Conservation (phyloP, 92 coral and sea anemone species). For the Hydrozoanthus gracilis region DNA sequence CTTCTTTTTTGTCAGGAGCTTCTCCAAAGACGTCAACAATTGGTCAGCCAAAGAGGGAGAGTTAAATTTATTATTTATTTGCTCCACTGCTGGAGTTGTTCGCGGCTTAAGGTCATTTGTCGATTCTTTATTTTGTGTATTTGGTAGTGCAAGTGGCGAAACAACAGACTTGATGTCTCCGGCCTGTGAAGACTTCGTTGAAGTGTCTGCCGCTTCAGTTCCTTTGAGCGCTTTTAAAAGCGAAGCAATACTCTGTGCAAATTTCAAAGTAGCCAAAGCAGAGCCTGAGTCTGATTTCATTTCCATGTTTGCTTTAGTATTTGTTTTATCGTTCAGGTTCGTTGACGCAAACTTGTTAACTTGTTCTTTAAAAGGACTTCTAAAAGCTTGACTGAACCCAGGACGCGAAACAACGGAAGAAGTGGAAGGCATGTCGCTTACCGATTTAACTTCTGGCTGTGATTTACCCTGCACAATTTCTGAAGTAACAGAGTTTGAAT, state of each 20-base stretch:
- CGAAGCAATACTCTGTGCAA: conserved; percentile 37
- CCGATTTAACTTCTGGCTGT: conserved; percentile 19
- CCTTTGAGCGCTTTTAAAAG: conserved; percentile 28
- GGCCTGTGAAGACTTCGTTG: neutral
- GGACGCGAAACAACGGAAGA: neutral
- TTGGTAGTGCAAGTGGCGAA: neutral
- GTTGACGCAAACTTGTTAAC: neutral
- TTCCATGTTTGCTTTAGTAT: neutral
- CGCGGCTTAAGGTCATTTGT: neutral
- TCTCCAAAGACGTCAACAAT: neutral
- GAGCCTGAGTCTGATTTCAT: neutral
- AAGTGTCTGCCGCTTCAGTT: neutral
- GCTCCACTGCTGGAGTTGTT: neutral
- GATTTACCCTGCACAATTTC: conserved; percentile 52
- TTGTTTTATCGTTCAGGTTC: neutral
- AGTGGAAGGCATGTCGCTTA: neutral
- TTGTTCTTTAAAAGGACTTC: neutral
- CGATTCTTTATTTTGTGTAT: conserved; percentile 1
- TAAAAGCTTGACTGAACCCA: neutral
- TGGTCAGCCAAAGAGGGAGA: neutral
- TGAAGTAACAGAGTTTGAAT: conserved; percentile 17
- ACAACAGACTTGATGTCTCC: neutral
- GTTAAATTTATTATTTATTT: neutral
- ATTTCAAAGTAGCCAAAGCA: conserved; percentile 6
- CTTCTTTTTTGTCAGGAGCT: neutral